phyloP scores from a whole-genome alignment of 2,888 invertebrate species.

The Acronicta leporina region DNA sequence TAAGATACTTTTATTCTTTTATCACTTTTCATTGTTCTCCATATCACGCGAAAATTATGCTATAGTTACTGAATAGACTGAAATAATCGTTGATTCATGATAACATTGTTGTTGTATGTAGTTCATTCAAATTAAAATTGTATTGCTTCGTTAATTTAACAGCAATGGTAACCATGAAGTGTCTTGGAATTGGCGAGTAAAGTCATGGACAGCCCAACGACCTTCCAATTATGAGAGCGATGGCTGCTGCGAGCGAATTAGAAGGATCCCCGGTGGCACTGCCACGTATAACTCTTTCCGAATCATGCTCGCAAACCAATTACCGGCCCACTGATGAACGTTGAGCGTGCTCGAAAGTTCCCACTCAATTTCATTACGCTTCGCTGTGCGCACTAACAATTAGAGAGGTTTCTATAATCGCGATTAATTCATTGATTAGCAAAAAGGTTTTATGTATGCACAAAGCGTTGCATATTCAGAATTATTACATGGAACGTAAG shows the following conservation, averaged over 20 bases:
- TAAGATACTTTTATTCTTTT: conserved; percentile 28
- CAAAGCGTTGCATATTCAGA: conserved; percentile 30
- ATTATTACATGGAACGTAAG: conserved; percentile 16
- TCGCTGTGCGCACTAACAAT: conserved; percentile 75
- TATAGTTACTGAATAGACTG: background rate
- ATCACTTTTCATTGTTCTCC: conserved; percentile 14
- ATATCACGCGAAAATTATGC: conserved; percentile 10
- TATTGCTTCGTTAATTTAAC: too few relatives aligned
- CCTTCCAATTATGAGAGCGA: conserved; percentile 74
- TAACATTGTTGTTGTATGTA: conserved; percentile 6
- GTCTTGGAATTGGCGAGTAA: too few relatives aligned
- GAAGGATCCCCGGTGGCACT: conserved; percentile 72
- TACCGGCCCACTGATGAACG: conserved; percentile 81
- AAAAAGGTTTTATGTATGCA: conserved; percentile 47
- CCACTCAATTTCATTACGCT: conserved; percentile 79
- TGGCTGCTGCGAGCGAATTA: conserved; percentile 75
- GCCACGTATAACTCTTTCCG: conserved; percentile 64
- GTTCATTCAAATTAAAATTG: conserved; percentile 14
- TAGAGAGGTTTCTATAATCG: conserved; percentile 73
- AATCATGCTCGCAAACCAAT: conserved; percentile 80
- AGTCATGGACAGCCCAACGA: conserved; percentile 64
- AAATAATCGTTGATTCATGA: conserved; percentile 4
- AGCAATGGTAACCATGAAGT: background rate
- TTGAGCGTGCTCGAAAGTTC: conserved; percentile 77
- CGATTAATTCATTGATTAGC: conserved; percentile 69